Conservation (phyloP, 23 tunicate species). For the Halocynthia aurantium region DNA sequence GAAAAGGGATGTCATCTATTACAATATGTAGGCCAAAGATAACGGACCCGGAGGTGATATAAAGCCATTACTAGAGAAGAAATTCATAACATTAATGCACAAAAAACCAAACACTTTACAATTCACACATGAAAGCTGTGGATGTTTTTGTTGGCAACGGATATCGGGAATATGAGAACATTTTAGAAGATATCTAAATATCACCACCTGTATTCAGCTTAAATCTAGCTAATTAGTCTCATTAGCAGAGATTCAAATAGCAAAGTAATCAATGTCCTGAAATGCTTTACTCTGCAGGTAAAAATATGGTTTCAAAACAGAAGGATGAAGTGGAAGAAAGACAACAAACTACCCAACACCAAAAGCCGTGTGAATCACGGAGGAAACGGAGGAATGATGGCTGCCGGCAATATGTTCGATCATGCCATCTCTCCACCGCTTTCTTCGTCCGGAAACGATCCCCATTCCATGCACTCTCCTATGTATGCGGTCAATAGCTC, state of each 20-base stretch:
- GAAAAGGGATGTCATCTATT: too few species aligned
- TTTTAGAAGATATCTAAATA: too few species aligned
- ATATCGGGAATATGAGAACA: too few species aligned
- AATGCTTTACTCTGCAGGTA: conserved; percentile 29
- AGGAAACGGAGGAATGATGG: not conserved
- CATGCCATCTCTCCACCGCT: conserved; percentile 19
- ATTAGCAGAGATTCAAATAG: not conserved
- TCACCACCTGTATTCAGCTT: too few species aligned
- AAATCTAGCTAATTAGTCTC: too few species aligned
- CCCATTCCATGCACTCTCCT: conserved; percentile 32
- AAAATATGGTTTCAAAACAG: conserved; percentile 97
- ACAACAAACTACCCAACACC: conserved; percentile 86
- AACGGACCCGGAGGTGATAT: not conserved
- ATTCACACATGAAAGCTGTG: too few species aligned
- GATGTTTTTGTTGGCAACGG: too few species aligned
- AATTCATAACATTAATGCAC: too few species aligned
- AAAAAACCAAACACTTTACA: too few species aligned
- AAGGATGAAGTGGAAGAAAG: conserved; percentile 96
- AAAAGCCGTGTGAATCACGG: conserved; percentile 47
- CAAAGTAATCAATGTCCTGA: not conserved
- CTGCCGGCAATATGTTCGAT: conserved; percentile 8
- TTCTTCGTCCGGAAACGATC: conserved; percentile 40
- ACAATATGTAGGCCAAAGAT: too few species aligned
- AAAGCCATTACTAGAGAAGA: too few species aligned
- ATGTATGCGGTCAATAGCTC: conserved; percentile 1